Evolutionary conservation across 2,113 vertebrate species (phyloP), one percentile per base, ranked within the genome.

Genomic region (Dipodomys stephensi): DNA sequence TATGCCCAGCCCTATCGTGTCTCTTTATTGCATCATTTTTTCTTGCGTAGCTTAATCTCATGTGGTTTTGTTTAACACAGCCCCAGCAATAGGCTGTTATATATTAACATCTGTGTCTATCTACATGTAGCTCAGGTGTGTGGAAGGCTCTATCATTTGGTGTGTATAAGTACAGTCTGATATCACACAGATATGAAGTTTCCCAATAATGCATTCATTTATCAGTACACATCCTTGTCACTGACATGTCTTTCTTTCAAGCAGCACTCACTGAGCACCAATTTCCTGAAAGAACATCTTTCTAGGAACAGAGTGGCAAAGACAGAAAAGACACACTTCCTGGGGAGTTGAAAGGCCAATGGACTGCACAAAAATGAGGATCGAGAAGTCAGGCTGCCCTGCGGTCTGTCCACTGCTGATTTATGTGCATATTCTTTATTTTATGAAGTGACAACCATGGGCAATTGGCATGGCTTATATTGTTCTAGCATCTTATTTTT

Each of bases 321-420:
- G 32, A 60, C 11, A 3, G 67, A 15, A 4, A 35, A 88, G 13
- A 79, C 9, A 3, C 3, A 71, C 1, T 94, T 23, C n/a, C 32
- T 44, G 49, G 35, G 30, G 44, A 80, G 44, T 13, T 67, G 23
- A 32, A 67, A 87, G 57, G 23, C 30, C 6, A 2, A 16, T 11
- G 62, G 15, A 6, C 16, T 72, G 44, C 27, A 83, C 30, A 62
- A 57, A 30, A 4, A 35, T 0, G 39, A 39, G 13, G 19, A 10
- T 8, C 0, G 0, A 3, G 0, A 64, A 30, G 53, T 1, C 0
- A 73, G 68, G 39, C 73, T 62, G 73, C 30, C 0, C 39, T 22
- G 53, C 39, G 35, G 39, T 39, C 57, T 2, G 39, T 35, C 4
- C 28, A 23, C 39, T 46, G 30, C 18, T 15, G 39, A 4, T 1